These are phyloP conservation scores for Caenorhabditis latens DNA, from an alignment of 1,140 invertebrate species.

Conservation along the genomic window DNA sequence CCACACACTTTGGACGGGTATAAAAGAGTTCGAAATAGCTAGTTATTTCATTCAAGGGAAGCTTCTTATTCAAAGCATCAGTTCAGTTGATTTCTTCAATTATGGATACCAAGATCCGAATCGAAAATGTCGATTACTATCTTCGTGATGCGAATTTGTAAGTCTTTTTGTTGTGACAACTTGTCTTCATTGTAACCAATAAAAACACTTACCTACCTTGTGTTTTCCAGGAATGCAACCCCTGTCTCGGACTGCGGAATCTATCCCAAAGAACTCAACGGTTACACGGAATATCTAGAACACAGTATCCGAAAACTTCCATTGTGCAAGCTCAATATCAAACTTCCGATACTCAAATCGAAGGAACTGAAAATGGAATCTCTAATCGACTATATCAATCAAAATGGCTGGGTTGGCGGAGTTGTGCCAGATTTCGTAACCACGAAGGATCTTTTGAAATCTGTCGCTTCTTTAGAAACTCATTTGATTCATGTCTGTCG, in stretches of 20 bases:
- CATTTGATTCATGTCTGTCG: neutral
- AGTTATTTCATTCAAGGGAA: neutral
- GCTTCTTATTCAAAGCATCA: neutral
- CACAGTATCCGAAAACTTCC: neutral
- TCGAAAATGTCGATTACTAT: constrained; percentile 1
- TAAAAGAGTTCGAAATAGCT: neutral
- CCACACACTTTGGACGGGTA: neutral
- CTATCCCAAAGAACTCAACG: neutral
- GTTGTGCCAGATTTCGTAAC: neutral
- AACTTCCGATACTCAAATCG: neutral
- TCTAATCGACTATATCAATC: neutral
- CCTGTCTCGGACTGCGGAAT: neutral
- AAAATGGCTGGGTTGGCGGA: neutral
- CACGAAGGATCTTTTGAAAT: neutral
- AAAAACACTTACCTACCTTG: neutral
- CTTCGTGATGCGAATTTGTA: neutral
- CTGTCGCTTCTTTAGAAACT: neutral
- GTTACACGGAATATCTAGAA: neutral
- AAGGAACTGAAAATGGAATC: neutral
- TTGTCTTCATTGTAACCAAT: neutral
- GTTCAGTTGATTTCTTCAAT: neutral
- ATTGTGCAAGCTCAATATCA: neutral
- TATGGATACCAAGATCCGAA: neutral
- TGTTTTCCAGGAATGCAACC: neutral
- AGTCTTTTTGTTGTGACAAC: neutral